Percentiles rank a stretch among this genome's conserved stretches.
phyloP scores from a whole-genome alignment of 2,797 vertebrate species.

The Stomatorhinus walkeri region DNA sequence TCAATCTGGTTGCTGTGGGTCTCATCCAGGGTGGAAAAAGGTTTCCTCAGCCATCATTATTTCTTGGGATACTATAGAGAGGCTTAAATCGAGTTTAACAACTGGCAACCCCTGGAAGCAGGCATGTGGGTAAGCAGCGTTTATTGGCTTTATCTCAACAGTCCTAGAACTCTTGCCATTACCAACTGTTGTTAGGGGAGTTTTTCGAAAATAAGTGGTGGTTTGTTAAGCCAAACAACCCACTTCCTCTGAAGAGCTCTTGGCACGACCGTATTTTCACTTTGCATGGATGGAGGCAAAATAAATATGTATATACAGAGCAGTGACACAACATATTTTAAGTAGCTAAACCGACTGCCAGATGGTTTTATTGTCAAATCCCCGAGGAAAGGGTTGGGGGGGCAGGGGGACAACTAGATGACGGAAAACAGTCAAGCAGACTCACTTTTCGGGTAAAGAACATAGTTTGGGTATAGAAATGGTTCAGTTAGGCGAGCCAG shows the following conservation, averaged over 20 bases:
- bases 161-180: neutral
- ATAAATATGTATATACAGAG: neutral
- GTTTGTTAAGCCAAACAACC: neutral
- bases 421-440: neutral
- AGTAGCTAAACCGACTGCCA: neutral
- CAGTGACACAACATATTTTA: neutral
- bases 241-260: neutral
- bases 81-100: neutral
- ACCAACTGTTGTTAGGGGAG: neutral
- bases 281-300: neutral
- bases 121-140: neutral
- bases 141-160: neutral
- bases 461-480: neutral
- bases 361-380: neutral
- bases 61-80: neutral
- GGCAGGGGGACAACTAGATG: neutral
- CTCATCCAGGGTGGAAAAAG: neutral
- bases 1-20: neutral
- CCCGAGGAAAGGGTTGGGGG: neutral
- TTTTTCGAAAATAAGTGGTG: neutral
- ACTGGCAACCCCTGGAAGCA: neutral
- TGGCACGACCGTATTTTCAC: neutral
- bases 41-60: neutral
- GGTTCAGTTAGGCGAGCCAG: neutral
- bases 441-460: neutral